Evolutionary conservation across 2,888 invertebrate genomes (phyloP).

Genomic region (Lepidocyrtinus sp.): DNA sequence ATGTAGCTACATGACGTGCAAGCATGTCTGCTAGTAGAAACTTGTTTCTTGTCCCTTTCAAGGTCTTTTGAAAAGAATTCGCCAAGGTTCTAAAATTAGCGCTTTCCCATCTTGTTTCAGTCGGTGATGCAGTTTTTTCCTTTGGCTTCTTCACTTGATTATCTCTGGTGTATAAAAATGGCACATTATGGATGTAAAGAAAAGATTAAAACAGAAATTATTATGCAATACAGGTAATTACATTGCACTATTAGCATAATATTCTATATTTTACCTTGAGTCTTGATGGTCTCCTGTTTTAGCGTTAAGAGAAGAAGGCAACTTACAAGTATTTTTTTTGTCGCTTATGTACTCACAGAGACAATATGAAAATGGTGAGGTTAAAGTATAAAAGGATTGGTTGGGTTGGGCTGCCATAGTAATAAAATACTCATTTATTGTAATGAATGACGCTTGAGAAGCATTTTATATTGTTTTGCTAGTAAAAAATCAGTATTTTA

Average conservation of each 20-base stretch:
- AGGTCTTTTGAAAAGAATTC: slow-evolving; percentile 13
- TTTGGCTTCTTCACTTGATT: neutral
- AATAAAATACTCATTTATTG: slow-evolving; percentile 7
- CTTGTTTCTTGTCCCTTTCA: slow-evolving; percentile 21
- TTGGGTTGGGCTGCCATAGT: slow-evolving; percentile 13
- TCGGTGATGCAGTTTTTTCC: neutral
- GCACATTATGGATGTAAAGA: neutral
- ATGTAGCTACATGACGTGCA: neutral
- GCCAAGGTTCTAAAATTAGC: slow-evolving; percentile 31
- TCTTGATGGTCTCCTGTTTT: slow-evolving; percentile 27
- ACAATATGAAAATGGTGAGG: neutral
- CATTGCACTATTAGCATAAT: slow-evolving; percentile 40
- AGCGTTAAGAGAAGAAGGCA: slow-evolving; percentile 13
- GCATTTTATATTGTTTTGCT: neutral
- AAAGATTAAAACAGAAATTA: slow-evolving; percentile 23
- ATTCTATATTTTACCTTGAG: slow-evolving; percentile 35
- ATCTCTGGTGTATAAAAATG: too few species aligned
- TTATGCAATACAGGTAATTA: slow-evolving; percentile 54
- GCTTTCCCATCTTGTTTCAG: neutral
- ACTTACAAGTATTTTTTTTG: slow-evolving; percentile 18
- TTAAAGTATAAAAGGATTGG: neutral
- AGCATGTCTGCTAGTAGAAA: neutral
- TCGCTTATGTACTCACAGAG: neutral
- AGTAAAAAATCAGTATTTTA: slow-evolving; percentile 3
- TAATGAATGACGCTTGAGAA: slow-evolving; percentile 2